Conservation (phyloP, 2,113 vertebrate species). For the Talpa occidentalis region DNA sequence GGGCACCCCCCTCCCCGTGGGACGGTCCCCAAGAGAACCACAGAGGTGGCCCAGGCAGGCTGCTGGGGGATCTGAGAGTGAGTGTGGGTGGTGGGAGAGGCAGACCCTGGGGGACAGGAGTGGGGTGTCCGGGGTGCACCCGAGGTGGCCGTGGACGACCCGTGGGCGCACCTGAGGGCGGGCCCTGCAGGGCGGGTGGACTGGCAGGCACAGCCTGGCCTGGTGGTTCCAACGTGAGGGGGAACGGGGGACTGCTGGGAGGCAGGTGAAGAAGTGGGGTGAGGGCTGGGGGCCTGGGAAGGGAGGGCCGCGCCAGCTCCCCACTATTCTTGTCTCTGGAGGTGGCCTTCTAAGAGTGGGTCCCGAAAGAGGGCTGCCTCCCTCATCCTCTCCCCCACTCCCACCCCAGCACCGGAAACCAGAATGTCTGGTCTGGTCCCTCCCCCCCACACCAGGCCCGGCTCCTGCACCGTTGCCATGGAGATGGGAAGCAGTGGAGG, state of each 20-base stretch:
- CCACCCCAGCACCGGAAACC: conserved; percentile 75
- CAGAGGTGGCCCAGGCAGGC: neutral
- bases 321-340: neutral
- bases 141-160: neutral
- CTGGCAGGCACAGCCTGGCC: neutral
- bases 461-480: conserved; percentile 81
- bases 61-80: neutral
- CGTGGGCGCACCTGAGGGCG: neutral
- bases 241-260: neutral
- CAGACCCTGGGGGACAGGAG: neutral
- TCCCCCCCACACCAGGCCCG: conserved; percentile 77
- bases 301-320: neutral
- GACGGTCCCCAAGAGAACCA: neutral
- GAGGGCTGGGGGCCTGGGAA: neutral
- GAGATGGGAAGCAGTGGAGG: conserved; percentile 81
- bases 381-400: neutral
- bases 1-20: neutral
- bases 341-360: neutral
- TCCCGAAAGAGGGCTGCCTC: neutral
- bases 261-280: neutral
- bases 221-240: neutral
- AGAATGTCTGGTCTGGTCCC: conserved; percentile 80
- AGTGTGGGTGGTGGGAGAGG: neutral
- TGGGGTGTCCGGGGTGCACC: no score
- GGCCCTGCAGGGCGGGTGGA: neutral